Conservation (phyloP, 2,888 invertebrate genomes). For the Rhagonycha lutea region DNA sequence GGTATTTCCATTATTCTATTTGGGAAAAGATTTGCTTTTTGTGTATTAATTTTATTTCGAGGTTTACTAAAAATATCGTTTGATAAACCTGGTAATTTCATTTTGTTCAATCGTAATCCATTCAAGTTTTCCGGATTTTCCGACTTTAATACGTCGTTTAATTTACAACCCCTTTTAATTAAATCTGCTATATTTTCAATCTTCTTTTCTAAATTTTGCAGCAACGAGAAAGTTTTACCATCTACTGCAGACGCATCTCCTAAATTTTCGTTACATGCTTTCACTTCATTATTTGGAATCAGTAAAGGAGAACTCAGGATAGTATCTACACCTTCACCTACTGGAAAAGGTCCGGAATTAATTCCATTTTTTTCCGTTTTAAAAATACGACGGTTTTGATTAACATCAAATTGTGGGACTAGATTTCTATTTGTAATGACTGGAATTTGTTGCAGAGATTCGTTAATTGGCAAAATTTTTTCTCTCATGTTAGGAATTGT, state of each 20-base stretch:
- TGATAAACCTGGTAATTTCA: neutral
- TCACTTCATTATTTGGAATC: neutral
- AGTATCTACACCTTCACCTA: neutral
- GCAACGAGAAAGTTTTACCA: neutral
- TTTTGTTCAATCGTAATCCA: neutral
- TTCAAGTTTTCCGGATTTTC: neutral
- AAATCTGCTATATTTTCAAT: conserved; percentile 22
- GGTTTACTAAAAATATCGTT: neutral
- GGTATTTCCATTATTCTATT: neutral
- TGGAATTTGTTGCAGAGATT: neutral
- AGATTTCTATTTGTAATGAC: neutral
- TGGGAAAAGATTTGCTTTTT: neutral
- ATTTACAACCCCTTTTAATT: conserved; percentile 13
- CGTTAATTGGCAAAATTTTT: neutral
- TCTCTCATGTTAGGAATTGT: neutral
- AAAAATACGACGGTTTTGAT: neutral
- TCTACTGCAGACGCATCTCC: neutral
- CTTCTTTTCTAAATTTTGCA: conserved; percentile 19
- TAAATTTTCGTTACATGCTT: neutral
- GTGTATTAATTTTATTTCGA: neutral
- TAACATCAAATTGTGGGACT: neutral
- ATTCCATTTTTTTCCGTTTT: neutral
- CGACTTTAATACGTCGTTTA: neutral
- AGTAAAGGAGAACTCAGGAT: neutral
- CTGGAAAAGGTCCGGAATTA: neutral